These are phyloP conservation scores for Chaetoderma sp. DNA, from an alignment of 2,888 invertebrate species.

Conservation along the genomic window DNA sequence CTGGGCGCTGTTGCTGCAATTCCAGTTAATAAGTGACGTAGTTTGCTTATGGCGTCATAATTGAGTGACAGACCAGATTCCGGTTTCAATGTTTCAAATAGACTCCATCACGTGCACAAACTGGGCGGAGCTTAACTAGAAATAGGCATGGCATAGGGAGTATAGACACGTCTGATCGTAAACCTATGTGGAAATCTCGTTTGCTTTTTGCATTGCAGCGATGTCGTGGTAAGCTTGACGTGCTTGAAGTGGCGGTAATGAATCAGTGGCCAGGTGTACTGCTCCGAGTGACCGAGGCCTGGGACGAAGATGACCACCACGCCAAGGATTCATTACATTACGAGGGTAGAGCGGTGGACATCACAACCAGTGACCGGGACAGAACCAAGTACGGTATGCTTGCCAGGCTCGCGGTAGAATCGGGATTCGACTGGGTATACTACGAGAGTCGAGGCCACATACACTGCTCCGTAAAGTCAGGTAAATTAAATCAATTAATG, in stretches of 20 bases:
- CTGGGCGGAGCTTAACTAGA: too few relatives aligned
- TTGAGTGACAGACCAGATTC: too few relatives aligned
- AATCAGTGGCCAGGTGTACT: slow-evolving; percentile 98
- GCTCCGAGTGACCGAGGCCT: slow-evolving; percentile 92
- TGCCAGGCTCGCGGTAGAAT: slow-evolving; percentile 93
- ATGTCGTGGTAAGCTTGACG: slow-evolving; percentile 94
- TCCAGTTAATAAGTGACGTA: too few relatives aligned
- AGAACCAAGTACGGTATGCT: slow-evolving; percentile 95
- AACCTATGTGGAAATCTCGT: neutral
- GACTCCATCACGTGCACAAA: too few relatives aligned
- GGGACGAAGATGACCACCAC: slow-evolving; percentile 88
- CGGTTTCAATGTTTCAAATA: too few relatives aligned
- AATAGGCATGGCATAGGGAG: too few relatives aligned
- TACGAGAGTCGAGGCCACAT: slow-evolving; percentile 95
- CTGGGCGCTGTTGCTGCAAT: too few relatives aligned
- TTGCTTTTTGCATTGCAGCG: slow-evolving; percentile 78
- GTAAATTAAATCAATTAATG: slow-evolving; percentile 76
- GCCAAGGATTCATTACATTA: slow-evolving; percentile 88
- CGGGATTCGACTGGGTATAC: slow-evolving; percentile 99
- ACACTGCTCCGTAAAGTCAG: slow-evolving; percentile 97
- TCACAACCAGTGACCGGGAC: slow-evolving; percentile 94
- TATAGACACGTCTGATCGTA: too few relatives aligned
- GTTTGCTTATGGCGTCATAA: too few relatives aligned
- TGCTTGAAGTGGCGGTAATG: slow-evolving; percentile 95
- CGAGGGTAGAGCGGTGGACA: slow-evolving; percentile 96